Base-by-base conservation (phyloP, 2,888 invertebrate species). In the Xanthia icteritia region DNA sequence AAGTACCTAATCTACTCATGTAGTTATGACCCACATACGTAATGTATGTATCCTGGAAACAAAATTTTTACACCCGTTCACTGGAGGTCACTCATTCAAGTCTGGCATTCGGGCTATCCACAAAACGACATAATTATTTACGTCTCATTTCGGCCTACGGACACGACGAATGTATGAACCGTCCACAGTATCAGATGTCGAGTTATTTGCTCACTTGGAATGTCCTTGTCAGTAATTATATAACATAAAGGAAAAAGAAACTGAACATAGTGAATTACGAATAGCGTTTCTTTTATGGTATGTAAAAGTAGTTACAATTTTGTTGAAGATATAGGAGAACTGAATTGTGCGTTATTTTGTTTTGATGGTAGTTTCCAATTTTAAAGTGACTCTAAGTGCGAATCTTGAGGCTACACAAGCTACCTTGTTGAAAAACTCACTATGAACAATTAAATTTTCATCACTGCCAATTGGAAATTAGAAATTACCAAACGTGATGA, bases 41-140 rank as follows among this genome's bases (percentile, higher is more conserved):
- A 17, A 17, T 17, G 31, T 31, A 63, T 4, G 5, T 66, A 58
- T 70, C 15, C 23, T 23, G 17, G 31, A 42, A 54, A 5, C 27
- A n/a, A 64, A n/a, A 72, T 66, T 66, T 74, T 69, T 70, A 64
- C 54, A 54, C 23, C 63, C 36, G 60, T 58, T 71, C 54, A 63
- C 39, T 15, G 3, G 39, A 72, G 69, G 64, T 83, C 75, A 77
- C 56, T 48, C 63, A 65, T 73, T 63, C 71, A 56, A 63, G 71
- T 68, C 65, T 76, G 58, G 9, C 69, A 72, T 78, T 77, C 27
- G 54, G 31, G 42, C 39, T 61, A 58, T 65, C 45, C 45, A 76
- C 48, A 68, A 66, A 76, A 76, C 76, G 27, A 74, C 42, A 36
- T 67, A 77, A 82, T 82, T 82, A 71, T 78, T 82, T 61, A 56